Evolutionary conservation across 2,797 vertebrate species (phyloP), one percentile per base, ranked within the genome.

Genomic region (Chelonia mydas): DNA sequence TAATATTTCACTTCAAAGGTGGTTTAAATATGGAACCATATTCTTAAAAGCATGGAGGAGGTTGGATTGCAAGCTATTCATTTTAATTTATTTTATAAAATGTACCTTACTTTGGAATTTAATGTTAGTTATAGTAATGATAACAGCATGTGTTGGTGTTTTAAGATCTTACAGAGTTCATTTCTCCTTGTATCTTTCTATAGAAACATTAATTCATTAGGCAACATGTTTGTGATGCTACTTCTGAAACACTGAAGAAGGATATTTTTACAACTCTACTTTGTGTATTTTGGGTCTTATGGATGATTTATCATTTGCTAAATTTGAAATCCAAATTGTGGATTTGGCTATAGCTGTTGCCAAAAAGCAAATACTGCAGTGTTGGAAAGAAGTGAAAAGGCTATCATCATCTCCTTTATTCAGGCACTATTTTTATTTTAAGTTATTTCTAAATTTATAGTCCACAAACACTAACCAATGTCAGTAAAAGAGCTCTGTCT

Each of bases 301-400:
- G 92, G 97, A 98, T 97, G 97, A 98, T 97, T 97, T 98, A 97
- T 97, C 95, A 94, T 97, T 97, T 98, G 95, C 96, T 97, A 97
- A 97, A 98, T 98, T 88, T 98, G 95, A 98, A 98, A 98, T 97
- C 95, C 96, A 98, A 97, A 96, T 97, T 96, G 92, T 96, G 91
- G 90, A 95, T 95, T 97, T 98, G 97, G 96, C 96, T 96, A 84
- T 79, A 92, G 54, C 88, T 96, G 82, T 86, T 97, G 97, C 95
- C 98, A 98, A 96, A 95, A 96, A 97, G 93, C 81, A 94, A 95
- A 97, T 95, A 90, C 85, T 96, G 37, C 93, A 96, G 88, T 84
- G 80, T 89, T 94, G 92, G 85, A 95, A 97, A 97, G 91, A 94
- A 92, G 88, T 95, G 86, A 93, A 95, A 96, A 97, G 96, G 95